Percentiles rank a stretch among this genome's conserved stretches.
Evolutionary conservation across 2,797 vertebrate genomes (phyloP).

Genomic region (Lagocephalus sceleratus): DNA sequence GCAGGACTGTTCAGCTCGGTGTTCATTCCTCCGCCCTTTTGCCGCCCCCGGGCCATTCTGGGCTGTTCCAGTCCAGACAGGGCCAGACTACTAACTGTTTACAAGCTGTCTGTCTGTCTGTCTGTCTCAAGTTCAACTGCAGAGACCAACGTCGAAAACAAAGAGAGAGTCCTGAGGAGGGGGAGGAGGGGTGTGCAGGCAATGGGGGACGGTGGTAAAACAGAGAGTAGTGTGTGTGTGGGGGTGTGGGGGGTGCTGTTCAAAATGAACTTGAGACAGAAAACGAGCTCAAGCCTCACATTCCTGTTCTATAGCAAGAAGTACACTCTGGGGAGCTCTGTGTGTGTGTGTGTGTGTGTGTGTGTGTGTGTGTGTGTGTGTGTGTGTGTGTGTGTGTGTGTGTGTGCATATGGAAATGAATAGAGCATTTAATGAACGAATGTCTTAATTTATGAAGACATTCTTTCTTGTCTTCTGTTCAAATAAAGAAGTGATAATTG

Average conservation of each 20-base stretch:
- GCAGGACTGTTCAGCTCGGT: constrained; percentile 16
- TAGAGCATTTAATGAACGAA: not conserved
- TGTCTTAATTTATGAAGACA: too few relatives aligned
- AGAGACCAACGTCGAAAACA: constrained; percentile 74
- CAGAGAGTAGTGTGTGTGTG: constrained; percentile 10
- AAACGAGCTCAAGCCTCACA: constrained; percentile 51
- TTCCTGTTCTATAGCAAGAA: constrained; percentile 56
- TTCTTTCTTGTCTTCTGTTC: too few relatives aligned
- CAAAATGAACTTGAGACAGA: constrained; percentile 79
- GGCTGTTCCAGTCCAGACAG: constrained; percentile 68
- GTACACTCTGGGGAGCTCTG: constrained; percentile 39
- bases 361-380: constrained; percentile 16
- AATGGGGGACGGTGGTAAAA: constrained; percentile 29
- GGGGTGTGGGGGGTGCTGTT: constrained; percentile 39
- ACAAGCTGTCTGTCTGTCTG: constrained; percentile 81
- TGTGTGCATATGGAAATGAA: constrained; percentile 15
- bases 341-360: constrained; percentile 21
- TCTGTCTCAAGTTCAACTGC: constrained; percentile 83
- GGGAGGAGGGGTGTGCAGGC: constrained; percentile 41
- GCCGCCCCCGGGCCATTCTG: constrained; percentile 18
- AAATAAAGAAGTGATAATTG: not conserved
- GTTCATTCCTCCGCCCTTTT: constrained; percentile 38
- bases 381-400: constrained; percentile 25
- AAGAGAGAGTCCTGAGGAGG: constrained; percentile 69
- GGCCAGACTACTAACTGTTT: constrained; percentile 80